Base-by-base conservation (phyloP, 2,113 vertebrate species). In the Centropristis striata region DNA sequence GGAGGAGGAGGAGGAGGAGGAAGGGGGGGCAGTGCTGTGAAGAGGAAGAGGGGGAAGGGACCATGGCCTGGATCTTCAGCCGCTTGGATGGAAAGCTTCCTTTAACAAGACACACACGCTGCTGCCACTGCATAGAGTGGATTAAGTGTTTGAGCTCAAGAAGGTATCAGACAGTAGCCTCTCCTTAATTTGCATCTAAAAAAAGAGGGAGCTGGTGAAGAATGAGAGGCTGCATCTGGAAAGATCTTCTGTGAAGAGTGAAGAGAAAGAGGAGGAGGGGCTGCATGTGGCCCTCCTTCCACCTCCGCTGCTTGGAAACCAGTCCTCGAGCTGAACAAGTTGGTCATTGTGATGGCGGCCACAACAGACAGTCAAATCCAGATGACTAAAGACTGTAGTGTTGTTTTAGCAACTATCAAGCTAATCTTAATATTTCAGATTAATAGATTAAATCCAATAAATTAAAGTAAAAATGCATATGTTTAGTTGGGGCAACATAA, bases 1-100 rank as follows among this genome's bases (percentile, higher is more conserved):
- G 46, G 36, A 44, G 69, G 27, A 71, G 46, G 64, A 41, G 11
- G 51, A n/a, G n/a, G n/a, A n/a, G n/a, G 49, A 16, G 59, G 23
- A 9, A 70, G 0, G 28, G 25, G 21, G 16, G 57, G 79, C 42
- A 95, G 95, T 94, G 96, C 95, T 75, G 84, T 79, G 58, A 96
- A 95, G 92, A 93, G 95, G 58, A 73, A 64, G 23, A 61, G 72
- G 73, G 57, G 75, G 44, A 49, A n/a, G 67, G 78, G 76, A 49
- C 23, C 32, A 65, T 61, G 63, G 71, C 64, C 76, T 58, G 76
- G 66, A 71, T 88, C 87, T 81, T 82, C 82, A 36, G 65, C 65
- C n/a, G n/a, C 78, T 81, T 75, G 58, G 50, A 75, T 37, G 58
- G 65, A 86, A 75, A 71, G 47, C 73, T 75, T 89, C 71, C 84